These are phyloP conservation scores for Macrophya annulata DNA, from an alignment of 2,888 invertebrate species.

Conservation along the genomic window DNA sequence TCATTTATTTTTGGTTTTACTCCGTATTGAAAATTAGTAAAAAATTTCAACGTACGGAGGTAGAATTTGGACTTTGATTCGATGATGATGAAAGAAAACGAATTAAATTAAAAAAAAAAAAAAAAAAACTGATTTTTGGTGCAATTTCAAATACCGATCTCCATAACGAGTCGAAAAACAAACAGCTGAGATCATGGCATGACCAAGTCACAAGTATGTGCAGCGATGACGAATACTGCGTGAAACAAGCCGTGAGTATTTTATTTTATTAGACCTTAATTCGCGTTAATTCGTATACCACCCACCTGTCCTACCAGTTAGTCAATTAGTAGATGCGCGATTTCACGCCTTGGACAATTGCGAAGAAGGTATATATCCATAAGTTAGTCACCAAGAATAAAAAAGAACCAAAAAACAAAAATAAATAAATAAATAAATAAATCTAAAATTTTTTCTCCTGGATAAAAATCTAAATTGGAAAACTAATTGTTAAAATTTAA, in stretches of 20 bases:
- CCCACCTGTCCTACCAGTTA: conserved; percentile 63
- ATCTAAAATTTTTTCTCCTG: not conserved
- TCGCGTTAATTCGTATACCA: conserved; percentile 72
- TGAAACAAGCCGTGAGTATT: conserved; percentile 64
- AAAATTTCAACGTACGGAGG: not conserved
- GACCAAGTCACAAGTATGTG: conserved; percentile 25
- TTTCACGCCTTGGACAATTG: conserved; percentile 35
- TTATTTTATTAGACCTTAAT: conserved; percentile 73
- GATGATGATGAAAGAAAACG: not conserved
- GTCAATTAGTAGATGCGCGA: conserved; percentile 13
- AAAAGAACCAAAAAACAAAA: not conserved
- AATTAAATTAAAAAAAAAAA: too few species aligned
- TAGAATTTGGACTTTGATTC: not conserved
- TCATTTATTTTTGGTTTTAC: not conserved
- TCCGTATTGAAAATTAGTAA: not conserved
- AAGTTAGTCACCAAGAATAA: not conserved
- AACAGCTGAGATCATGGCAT: conserved; percentile 43
- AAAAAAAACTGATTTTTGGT: not conserved
- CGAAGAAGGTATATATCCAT: not conserved
- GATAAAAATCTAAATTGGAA: not conserved
- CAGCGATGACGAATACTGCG: conserved; percentile 54
- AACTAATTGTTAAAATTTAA: not conserved
- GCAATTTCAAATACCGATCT: not conserved
- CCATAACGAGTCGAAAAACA: not conserved
- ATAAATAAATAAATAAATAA: not conserved